Conservation (phyloP, 2,797 vertebrate genomes). For the Picus viridis region DNA sequence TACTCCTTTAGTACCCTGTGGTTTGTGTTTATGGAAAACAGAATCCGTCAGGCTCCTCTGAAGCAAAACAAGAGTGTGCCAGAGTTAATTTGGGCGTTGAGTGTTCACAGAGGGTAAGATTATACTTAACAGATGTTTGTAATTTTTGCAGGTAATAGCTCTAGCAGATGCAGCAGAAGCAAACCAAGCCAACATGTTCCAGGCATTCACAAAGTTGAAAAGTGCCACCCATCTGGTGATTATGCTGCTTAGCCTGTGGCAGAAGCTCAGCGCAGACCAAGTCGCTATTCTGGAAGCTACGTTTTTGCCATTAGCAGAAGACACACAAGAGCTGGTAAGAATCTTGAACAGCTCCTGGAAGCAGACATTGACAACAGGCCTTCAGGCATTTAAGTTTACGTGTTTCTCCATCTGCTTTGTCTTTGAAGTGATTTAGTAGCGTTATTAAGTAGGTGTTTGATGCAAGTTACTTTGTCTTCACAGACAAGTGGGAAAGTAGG, state of each 20-base stretch:
- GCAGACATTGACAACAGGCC: background rate
- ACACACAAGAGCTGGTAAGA: conserved; percentile 87
- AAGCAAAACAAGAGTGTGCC: conserved; percentile 60
- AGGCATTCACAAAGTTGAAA: conserved; percentile 85
- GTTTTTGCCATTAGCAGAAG: conserved; percentile 89
- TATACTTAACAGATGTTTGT: conserved; percentile 58
- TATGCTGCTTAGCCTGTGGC: conserved; percentile 89
- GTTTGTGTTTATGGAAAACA: conserved; percentile 67
- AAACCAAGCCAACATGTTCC: conserved; percentile 84
- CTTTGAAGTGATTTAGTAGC: background rate
- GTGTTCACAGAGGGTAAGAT: conserved; percentile 20
- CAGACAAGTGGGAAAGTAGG: background rate
- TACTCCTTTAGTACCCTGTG: conserved; percentile 36
- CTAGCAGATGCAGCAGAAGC: conserved; percentile 92
- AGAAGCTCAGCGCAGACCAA: conserved; percentile 88
- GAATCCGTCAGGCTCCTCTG: conserved; percentile 53
- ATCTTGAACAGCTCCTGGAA: background rate
- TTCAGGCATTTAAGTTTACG: background rate
- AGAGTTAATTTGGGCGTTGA: conserved; percentile 43
- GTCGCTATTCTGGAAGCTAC: conserved; percentile 89
- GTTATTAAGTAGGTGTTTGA: background rate
- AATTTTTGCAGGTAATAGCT: conserved; percentile 87
- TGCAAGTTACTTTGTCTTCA: background rate
- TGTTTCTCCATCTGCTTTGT: background rate
- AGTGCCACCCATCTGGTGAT: conserved; percentile 91